Percentiles rank a stretch among this genome's conserved stretches.
Conservation (phyloP, 2,888 invertebrate genomes). For the Gastracanthus pulcherrimus region DNA sequence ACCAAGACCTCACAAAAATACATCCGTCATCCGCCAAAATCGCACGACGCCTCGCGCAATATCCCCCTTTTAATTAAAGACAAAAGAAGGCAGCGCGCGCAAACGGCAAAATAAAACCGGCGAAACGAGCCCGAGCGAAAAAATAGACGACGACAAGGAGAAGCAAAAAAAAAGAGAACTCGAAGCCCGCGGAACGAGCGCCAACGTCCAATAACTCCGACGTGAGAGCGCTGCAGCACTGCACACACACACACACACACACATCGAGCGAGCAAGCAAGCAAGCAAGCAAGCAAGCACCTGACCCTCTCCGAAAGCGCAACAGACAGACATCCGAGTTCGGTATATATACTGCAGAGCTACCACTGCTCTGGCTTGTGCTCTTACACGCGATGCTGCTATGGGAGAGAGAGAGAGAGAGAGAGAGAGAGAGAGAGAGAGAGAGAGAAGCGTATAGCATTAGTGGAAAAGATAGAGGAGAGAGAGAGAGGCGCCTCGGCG, state of each 20-base stretch:
- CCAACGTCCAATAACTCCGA: conserved; percentile 17
- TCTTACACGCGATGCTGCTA: background rate
- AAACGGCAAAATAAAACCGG: background rate
- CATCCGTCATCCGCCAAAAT: background rate
- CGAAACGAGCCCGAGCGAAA: background rate
- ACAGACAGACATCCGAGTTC: conserved; percentile 19
- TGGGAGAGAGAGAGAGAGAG: background rate
- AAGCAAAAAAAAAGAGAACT: too few relatives aligned
- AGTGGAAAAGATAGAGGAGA: conserved; percentile 45
- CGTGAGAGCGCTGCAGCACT: background rate
- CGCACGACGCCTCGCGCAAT: background rate
- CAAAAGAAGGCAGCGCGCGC: background rate
- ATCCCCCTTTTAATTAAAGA: conserved; percentile 35
- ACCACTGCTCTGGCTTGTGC: background rate
- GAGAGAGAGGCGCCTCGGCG: conserved; percentile 29
- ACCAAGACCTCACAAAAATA: background rate
- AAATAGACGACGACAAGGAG: background rate
- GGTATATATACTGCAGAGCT: too few relatives aligned
- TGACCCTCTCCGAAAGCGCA: conserved; percentile 6
- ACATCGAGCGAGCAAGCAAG: background rate
- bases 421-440: background rate
- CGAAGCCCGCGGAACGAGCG: background rate
- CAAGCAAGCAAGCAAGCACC: background rate
- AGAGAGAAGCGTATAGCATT: background rate
- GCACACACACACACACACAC: too few relatives aligned